Evolutionary conservation across 2,888 invertebrate species (phyloP), one percentile per base, ranked within the genome.

Genomic region (Diarsia mendica): DNA sequence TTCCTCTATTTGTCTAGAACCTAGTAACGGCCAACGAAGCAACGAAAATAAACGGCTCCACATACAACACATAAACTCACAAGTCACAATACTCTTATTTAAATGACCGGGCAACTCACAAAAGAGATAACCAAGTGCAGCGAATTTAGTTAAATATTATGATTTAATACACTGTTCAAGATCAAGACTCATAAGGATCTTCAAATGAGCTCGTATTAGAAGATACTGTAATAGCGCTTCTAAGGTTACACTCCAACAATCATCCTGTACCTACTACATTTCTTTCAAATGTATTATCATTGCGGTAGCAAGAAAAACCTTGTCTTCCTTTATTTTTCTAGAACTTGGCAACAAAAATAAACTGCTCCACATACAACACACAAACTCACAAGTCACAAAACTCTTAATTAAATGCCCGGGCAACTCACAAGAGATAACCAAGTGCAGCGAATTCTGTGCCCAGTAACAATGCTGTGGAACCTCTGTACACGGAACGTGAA

Each of bases 341-440:
- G 28, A 58, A 18, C 58, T 28, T 28, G 18, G 9, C 10, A 23
- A 84, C 69, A 72, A 72, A 75, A 74, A 81, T 63, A 78, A 58
- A 48, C n/a, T 11, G 58, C 23, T 48, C 10, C 39, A 66, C 70
- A 80, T 48, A 72, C 72, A 76, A 69, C 63, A 60, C 61, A 72
- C 64, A 71, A 70, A 75, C 58, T 70, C 49, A 69, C 72, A 79
- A 88, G 78, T 77, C 70, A 82, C 85, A 87, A 53, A 77, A 91
- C 87, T 88, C 87, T 91, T 91, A 92, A 92, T 90, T 89, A 90
- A 91, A 91, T 90, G 78, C 84, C 87, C 85, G 85, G 87, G 84
- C 88, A 89, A 84, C 86, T 83, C 85, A 84, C 86, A 75, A 87
- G 88, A 90, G 89, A 90, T 89, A 91, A 87, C 88, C 83, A 86